These are phyloP conservation scores for Tetrax tetrax DNA, from an alignment of 2,113 vertebrate species.

Conservation along the genomic window DNA sequence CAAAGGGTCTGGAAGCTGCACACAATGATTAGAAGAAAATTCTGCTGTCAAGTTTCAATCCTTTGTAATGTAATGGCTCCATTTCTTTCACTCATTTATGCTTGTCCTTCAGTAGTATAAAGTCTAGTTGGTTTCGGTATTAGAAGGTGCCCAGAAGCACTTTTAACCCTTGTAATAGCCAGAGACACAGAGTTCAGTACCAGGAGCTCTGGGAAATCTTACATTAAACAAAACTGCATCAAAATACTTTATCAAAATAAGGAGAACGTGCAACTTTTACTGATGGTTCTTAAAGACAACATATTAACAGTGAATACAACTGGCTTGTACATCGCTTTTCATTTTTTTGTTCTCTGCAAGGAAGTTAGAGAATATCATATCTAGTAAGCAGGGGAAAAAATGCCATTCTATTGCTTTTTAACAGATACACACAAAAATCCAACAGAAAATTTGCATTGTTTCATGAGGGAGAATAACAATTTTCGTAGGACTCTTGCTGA, in stretches of 20 bases:
- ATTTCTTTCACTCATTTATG: neutral
- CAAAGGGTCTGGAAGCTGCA: neutral
- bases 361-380: neutral
- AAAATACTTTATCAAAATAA: neutral
- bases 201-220: neutral
- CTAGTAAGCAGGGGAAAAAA: neutral
- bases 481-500: neutral
- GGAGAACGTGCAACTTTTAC: neutral
- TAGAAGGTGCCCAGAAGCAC: neutral
- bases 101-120: neutral
- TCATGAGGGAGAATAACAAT: neutral
- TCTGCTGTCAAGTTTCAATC: neutral
- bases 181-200: neutral
- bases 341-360: neutral
- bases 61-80: neutral
- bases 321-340: neutral
- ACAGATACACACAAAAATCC: neutral
- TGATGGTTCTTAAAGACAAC: neutral
- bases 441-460: neutral
- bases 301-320: neutral
- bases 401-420: neutral
- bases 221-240: neutral
- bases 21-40: neutral
- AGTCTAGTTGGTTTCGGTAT: neutral
- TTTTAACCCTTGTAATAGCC: neutral